phyloP scores from a whole-genome alignment of 2,113 vertebrate species.

The Paramisgurnus dabryanus region DNA sequence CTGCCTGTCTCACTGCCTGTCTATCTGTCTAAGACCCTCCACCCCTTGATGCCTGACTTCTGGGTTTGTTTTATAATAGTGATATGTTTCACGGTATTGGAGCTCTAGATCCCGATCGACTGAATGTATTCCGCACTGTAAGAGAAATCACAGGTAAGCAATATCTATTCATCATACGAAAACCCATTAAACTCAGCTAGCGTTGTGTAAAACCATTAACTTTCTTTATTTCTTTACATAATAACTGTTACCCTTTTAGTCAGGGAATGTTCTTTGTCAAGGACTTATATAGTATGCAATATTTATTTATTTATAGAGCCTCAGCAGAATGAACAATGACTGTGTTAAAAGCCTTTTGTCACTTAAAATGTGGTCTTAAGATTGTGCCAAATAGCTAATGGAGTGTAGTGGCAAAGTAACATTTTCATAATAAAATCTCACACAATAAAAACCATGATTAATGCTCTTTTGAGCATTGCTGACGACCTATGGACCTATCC shows the following conservation, averaged over 20 bases:
- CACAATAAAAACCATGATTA: conserved; percentile 72
- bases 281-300: conserved; percentile 24
- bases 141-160: conserved; percentile 94
- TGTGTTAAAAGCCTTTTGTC: conserved; percentile 71
- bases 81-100: conserved; percentile 93
- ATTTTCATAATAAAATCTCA: conserved; percentile 74
- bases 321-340: conserved; percentile 65
- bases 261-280: neutral
- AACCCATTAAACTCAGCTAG: conserved; percentile 11
- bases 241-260: conserved; percentile 4
- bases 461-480: neutral
- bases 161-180: neutral
- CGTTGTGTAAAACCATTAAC: conserved; percentile 7
- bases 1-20: no score
- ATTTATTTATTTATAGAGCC: conserved; percentile 64
- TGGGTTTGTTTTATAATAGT: conserved; percentile 65
- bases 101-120: conserved; percentile 90
- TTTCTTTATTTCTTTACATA: conserved; percentile 21
- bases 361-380: conserved; percentile 65
- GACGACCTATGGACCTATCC: neutral
- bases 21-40: neutral
- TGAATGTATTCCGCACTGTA: conserved; percentile 93
- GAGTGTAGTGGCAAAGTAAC: conserved; percentile 67
- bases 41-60: neutral
- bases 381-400: conserved; percentile 76